Evolutionary conservation across 2,888 invertebrate species (phyloP).

Genomic region (Linnaemya tessellans): DNA sequence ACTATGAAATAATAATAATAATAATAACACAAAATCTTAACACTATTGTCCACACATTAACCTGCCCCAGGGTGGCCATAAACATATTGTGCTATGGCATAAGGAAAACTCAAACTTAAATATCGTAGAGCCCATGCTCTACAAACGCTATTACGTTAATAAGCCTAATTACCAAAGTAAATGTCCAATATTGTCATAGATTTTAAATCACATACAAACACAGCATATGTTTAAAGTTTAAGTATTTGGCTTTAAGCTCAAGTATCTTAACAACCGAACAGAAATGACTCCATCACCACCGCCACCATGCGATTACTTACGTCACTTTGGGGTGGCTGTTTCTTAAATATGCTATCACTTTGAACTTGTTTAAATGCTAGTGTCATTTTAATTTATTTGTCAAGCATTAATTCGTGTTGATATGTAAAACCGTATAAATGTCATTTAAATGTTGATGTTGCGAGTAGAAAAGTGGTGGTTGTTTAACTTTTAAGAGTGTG

Average conservation of each 20-base stretch:
- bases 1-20: slow-evolving; percentile 39
- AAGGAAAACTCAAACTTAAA: slow-evolving; percentile 42
- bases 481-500: slow-evolving; percentile 1
- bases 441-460: slow-evolving; percentile 29
- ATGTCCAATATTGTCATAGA: slow-evolving; percentile 64
- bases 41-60: slow-evolving; percentile 67
- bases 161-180: slow-evolving; percentile 71
- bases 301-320: slow-evolving; percentile 16
- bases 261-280: slow-evolving; percentile 60
- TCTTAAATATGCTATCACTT: slow-evolving; percentile 31
- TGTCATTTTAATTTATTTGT: slow-evolving; percentile 51
- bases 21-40: slow-evolving; percentile 59
- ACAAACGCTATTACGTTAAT: slow-evolving; percentile 55
- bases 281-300: slow-evolving; percentile 41
- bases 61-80: slow-evolving; percentile 48
- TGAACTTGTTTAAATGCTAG: neutral
- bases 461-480: neutral
- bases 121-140: slow-evolving; percentile 17
- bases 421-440: slow-evolving; percentile 62
- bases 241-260: slow-evolving; percentile 64
- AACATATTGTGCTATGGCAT: slow-evolving; percentile 37
- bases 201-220: slow-evolving; percentile 24
- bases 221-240: slow-evolving; percentile 16
- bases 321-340: slow-evolving; percentile 13
- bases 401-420: slow-evolving; percentile 19